Base-by-base conservation (phyloP, 2,888 invertebrate species). In the Schizotus pectinicornis region DNA sequence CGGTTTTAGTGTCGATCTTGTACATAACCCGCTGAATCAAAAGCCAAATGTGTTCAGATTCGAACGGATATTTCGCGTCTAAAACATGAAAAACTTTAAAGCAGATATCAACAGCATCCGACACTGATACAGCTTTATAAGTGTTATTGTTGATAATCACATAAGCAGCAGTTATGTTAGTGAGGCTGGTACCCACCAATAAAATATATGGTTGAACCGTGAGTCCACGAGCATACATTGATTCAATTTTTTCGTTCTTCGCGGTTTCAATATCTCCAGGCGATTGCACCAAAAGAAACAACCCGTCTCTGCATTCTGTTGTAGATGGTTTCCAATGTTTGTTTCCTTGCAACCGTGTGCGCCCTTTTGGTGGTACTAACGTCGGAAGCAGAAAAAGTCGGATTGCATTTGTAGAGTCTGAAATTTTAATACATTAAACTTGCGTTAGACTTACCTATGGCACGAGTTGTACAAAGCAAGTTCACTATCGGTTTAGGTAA, bases 11-110 rank as follows among this genome's bases (percentile, higher is more conserved):
- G 7, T n/a, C n/a, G n/a, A 52, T 7, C 30, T 43, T 30, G 13
- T 32, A 43, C 9, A 12, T 13, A n/a, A n/a, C n/a, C n/a, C n/a
- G n/a, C 30, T 53, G 37, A 11, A 53, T 45, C 7, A 53, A 11
- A n/a, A 36, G 8, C 35, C 46, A 53, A 36, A 53, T 46, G 12
- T 53, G 45, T 35, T 53, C 46, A 7, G 36, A n/a, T 46, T 53
- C 53, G 7, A 34, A 7, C 1, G 53, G 53, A 14, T 53, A 53
- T 36, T 43, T 8, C 9, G 53, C 45, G 11, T 13, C 7, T 11
- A 53, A 22, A 9, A 33, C 35, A 32, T 53, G 53, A 13, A 46
- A 53, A 1, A 14, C 3, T 45, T 53, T 45, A 36, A 53, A 53
- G 7, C 7, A 34, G 8, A 13, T 14, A 5, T 47, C 47, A 13